phyloP scores from a whole-genome alignment of 2,113 vertebrate genomes.

The Pangasianodon hypophthalmus region DNA sequence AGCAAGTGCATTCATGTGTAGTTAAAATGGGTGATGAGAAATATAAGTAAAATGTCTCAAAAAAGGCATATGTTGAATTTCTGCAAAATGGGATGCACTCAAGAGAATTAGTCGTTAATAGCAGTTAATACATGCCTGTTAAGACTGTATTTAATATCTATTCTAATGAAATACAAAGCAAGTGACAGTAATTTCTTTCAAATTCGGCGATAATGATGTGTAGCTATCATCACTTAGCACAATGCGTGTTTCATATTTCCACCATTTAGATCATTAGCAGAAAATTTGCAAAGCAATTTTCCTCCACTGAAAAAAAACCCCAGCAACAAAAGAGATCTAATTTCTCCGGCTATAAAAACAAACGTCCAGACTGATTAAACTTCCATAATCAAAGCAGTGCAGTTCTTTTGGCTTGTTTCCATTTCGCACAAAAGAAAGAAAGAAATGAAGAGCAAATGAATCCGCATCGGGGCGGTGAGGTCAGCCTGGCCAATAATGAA shows the following conservation, averaged over 20 bases:
- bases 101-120: conserved; percentile 16
- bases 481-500: conserved; percentile 56
- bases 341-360: conserved; percentile 27
- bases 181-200: conserved; percentile 21
- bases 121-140: conserved; percentile 7
- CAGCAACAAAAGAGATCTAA: conserved; percentile 20
- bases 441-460: conserved; percentile 28
- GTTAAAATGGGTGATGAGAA: not conserved
- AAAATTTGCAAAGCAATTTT: conserved; percentile 24
- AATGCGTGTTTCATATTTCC: conserved; percentile 31
- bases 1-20: not conserved
- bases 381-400: conserved; percentile 18
- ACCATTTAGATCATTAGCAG: conserved; percentile 25
- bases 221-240: conserved; percentile 34
- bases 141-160: conserved; percentile 22
- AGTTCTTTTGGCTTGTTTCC: conserved; percentile 26
- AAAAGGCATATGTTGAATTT: not conserved
- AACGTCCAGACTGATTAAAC: conserved; percentile 23
- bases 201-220: conserved; percentile 26
- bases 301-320: not conserved
- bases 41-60: not conserved
- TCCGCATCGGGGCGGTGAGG: conserved; percentile 42
- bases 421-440: conserved; percentile 18
- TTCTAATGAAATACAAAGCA: conserved; percentile 8
- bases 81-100: not conserved